Base-by-base conservation (phyloP, 2,888 invertebrate genomes). In the Hypolimnas misippus region DNA sequence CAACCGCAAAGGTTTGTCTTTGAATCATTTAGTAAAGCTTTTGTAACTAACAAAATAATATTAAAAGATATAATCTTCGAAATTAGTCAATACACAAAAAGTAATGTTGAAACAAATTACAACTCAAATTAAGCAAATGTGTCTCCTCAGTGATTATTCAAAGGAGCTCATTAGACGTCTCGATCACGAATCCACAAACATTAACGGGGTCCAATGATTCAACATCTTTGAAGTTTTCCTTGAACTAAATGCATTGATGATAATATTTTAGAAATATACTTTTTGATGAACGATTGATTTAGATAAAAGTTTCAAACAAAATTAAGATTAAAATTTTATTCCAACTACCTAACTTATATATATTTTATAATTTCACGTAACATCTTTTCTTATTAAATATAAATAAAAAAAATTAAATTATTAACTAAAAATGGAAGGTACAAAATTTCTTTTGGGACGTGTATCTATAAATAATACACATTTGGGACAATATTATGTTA, bases 21-120 rank as follows among this genome's bases (percentile, higher is more conserved):
- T n/a, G 25, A 25, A 25, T 25, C 25, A 3, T 25, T 25, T 5
- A 25, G 25, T 25, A 25, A 25, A 33, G 10, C 33, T 33, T 2
- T 2, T 33, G 4, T 33, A 4, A 10, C 8, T 33, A 33, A 8
- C 8, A 33, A 33, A 33, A 33, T 33, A 33, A 33, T 33, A 33
- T 33, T 25, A 25, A 33, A 33, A 7, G 33, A 33, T 8, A 8
- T 33, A 33, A 33, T 10, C 7, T 33, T 33, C 10, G 7, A 33
- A 8, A 33, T 10, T 6, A 33, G 33, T 8, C 8, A 33, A 33
- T 5, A 44, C 72, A 73, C 73, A 70, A 73, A 70, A 73, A 70
- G 71, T 74, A 76, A 75, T 72, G 73, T 72, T 69, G 60, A 70
- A 75, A 77, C 74, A 73, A 77, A 78, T 81, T 79, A 77, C 76